phyloP scores from a whole-genome alignment of 2,888 invertebrate genomes.

The Orthosia gothica region DNA sequence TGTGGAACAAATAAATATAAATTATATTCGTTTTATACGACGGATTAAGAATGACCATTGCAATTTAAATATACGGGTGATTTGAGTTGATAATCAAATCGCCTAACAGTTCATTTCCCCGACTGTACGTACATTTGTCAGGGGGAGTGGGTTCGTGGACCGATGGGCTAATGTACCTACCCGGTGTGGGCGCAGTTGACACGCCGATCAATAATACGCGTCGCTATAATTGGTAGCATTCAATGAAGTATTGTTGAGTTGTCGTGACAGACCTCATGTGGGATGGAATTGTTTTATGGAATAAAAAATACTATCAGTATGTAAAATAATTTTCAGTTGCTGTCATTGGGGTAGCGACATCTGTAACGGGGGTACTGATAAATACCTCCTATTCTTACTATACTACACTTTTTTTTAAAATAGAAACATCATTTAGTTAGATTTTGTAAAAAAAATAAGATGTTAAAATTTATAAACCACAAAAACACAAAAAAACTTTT shows the following conservation, averaged over 20 bases:
- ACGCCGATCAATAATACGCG: conserved; percentile 77
- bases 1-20: too few relatives aligned
- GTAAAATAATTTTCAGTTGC: conserved; percentile 5
- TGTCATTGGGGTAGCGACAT: background rate
- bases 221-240: conserved; percentile 74
- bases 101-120: background rate
- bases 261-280: conserved; percentile 60
- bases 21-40: background rate
- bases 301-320: background rate
- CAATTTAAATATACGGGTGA: background rate
- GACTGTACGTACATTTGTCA: conserved; percentile 35
- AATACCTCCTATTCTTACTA: background rate
- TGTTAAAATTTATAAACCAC: background rate
- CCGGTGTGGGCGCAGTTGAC: conserved; percentile 75
- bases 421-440: too few relatives aligned
- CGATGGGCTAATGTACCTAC: conserved; percentile 67
- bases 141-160: conserved; percentile 77
- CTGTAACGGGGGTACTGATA: background rate
- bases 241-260: conserved; percentile 72
- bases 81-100: background rate
- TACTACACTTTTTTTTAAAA: too few relatives aligned
- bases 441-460: background rate
- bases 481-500: background rate
- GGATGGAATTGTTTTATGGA: conserved; percentile 50
- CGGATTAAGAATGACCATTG: background rate